A percentile compares a stretch with the other conserved stretches of the same genome.
phyloP scores from a whole-genome alignment of 2,113 vertebrate genomes.

The Psettodes erumei region DNA sequence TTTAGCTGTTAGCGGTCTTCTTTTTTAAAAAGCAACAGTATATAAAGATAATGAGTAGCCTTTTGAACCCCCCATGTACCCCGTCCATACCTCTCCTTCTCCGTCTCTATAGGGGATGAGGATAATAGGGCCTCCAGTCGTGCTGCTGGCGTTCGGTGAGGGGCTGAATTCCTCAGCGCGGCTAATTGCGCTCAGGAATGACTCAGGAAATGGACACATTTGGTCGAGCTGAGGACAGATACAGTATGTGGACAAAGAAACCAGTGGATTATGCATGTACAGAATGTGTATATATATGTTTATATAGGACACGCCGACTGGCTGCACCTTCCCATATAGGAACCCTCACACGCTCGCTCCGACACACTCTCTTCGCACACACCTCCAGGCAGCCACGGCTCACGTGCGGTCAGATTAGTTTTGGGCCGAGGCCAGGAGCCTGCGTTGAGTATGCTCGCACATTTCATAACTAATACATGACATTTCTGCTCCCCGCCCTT shows the following conservation, averaged over 20 bases:
- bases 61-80: constrained; percentile 28
- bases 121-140: constrained; percentile 67
- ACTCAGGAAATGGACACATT: constrained; percentile 78
- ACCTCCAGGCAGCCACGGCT: constrained; percentile 40
- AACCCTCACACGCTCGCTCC: neutral
- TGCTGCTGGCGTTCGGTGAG: constrained; percentile 54
- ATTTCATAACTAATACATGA: constrained; percentile 72
- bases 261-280: neutral
- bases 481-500: constrained; percentile 72
- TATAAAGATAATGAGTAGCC: constrained; percentile 51
- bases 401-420: constrained; percentile 35
- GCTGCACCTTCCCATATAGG: constrained; percentile 24
- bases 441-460: constrained; percentile 33
- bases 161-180: constrained; percentile 69
- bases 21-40: constrained; percentile 33
- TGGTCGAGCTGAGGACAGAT: constrained; percentile 65
- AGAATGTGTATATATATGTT: neutral
- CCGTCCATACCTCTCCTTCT: constrained; percentile 14
- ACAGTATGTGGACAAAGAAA: constrained; percentile 54
- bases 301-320: neutral
- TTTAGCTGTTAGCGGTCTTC: neutral
- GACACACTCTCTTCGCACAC: constrained; percentile 7
- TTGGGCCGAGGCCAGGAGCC: constrained; percentile 59
- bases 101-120: constrained; percentile 59
- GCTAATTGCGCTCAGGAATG: constrained; percentile 77